Percentiles rank a stretch among this genome's conserved stretches.
Evolutionary conservation across 2,888 invertebrate species (phyloP).

Genomic region (Steinernema hermaphroditum): DNA sequence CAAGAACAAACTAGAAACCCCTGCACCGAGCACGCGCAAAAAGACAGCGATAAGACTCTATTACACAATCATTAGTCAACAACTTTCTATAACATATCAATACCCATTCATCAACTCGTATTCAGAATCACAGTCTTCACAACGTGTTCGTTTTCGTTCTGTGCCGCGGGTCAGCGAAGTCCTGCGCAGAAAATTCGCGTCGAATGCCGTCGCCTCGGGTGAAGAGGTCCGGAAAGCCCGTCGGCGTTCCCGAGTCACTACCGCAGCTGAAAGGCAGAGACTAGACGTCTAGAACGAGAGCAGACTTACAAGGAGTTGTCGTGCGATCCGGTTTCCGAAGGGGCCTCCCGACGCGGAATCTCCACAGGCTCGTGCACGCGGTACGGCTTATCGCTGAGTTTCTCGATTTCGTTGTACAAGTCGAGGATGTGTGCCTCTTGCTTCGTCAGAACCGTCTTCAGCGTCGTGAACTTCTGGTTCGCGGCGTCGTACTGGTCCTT

Average conservation of each 20-base stretch:
- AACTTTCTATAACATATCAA: too few relatives aligned
- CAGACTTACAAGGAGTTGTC: conserved; percentile 1
- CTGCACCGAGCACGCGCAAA: too few relatives aligned
- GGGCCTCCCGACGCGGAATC: not conserved
- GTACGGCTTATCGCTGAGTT: conserved; percentile 7
- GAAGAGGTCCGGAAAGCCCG: not conserved
- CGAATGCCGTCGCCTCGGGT: not conserved
- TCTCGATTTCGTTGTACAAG: conserved; percentile 38
- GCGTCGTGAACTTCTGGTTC: conserved; percentile 45
- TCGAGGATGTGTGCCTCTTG: conserved; percentile 42
- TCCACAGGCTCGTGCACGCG: not conserved
- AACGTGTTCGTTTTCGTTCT: conserved; percentile 20
- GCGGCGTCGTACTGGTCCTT: conserved; percentile 44
- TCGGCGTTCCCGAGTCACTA: not conserved
- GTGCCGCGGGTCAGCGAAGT: not conserved
- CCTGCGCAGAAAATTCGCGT: conserved; percentile 19
- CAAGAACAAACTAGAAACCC: too few relatives aligned
- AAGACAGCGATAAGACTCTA: too few relatives aligned
- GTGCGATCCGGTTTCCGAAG: conserved; percentile 3
- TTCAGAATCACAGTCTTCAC: not conserved
- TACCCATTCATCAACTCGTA: too few relatives aligned
- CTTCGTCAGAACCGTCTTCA: conserved; percentile 36
- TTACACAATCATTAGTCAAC: too few relatives aligned
- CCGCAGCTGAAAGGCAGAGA: conserved; percentile 18
- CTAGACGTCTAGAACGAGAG: not conserved